Conservation (phyloP, 2,113 vertebrate species). For the Cyanoderma ruficeps region DNA sequence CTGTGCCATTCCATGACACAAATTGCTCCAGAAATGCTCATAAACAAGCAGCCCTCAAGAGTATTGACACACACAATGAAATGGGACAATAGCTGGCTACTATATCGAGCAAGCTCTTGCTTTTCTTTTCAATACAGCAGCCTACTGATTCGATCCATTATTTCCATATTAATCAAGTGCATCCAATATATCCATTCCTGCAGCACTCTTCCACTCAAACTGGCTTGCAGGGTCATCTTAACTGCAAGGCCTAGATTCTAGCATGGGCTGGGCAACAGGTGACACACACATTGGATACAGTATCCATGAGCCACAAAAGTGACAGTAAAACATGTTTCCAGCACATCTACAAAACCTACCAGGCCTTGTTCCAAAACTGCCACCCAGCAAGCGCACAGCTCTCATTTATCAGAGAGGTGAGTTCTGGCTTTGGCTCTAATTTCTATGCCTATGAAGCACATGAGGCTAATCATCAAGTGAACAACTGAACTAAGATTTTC, state of each 20-base stretch:
- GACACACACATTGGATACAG: neutral
- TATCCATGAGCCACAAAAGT: accelerated
- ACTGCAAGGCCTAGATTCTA: neutral
- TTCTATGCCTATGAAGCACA: neutral
- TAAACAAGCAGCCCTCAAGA: neutral
- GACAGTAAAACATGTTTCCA: neutral
- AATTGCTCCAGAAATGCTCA: neutral
- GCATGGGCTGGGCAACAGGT: neutral
- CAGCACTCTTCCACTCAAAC: neutral
- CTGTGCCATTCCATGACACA: neutral
- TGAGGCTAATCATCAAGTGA: neutral
- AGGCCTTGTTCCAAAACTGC: neutral
- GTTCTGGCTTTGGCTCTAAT: neutral
- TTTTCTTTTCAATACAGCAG: neutral
- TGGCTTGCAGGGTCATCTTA: neutral
- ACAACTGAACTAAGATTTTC: neutral
- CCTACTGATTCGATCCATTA: neutral
- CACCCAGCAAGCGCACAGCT: neutral
- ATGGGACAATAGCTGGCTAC: neutral
- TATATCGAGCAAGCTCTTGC: neutral
- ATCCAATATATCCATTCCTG: neutral
- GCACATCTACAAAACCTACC: neutral
- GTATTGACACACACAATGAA: neutral
- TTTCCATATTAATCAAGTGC: neutral
- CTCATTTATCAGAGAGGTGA: neutral